These are phyloP conservation scores for Shinisaurus crocodilurus DNA, from an alignment of 2,113 vertebrate species.

Conservation along the genomic window DNA sequence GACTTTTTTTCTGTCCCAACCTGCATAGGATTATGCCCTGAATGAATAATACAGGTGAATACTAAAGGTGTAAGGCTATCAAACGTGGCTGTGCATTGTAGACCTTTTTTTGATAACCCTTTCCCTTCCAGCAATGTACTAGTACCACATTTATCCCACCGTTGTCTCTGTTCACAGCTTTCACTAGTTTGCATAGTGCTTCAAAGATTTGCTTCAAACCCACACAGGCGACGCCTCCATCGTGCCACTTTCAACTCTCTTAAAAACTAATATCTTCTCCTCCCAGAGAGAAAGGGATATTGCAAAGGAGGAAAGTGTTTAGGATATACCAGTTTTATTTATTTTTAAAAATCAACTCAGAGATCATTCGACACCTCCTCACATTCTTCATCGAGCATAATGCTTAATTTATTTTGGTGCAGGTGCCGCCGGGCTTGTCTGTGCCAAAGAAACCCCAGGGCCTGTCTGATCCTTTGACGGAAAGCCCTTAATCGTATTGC, in stretches of 20 bases:
- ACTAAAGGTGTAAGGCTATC: not conserved
- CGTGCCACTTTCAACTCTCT: not conserved
- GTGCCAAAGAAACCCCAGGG: not conserved
- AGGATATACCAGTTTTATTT: not conserved
- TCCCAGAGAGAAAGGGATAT: not conserved
- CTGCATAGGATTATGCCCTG: too few species aligned
- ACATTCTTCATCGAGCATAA: not conserved
- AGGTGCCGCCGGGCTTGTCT: not conserved
- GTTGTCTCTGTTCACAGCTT: not conserved
- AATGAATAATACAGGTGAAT: not conserved
- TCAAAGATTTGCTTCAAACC: not conserved
- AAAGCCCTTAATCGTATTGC: constrained; percentile 44
- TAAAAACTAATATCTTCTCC: not conserved
- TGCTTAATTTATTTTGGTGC: not conserved
- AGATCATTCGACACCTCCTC: constrained; percentile 48
- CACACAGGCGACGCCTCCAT: not conserved
- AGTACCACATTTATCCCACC: not conserved
- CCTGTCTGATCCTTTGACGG: not conserved
- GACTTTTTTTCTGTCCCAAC: too few species aligned
- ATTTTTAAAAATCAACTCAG: constrained; percentile 27
- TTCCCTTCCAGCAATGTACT: not conserved
- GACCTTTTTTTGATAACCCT: not conserved
- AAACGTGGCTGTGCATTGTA: not conserved
- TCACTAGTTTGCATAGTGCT: not conserved
- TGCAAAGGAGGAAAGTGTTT: not conserved